A percentile compares a stretch with the other conserved stretches of the same genome.
These are phyloP conservation scores for Coptodon bakossiorum DNA, from an alignment of 2,113 vertebrate genomes.

Conservation along the genomic window DNA sequence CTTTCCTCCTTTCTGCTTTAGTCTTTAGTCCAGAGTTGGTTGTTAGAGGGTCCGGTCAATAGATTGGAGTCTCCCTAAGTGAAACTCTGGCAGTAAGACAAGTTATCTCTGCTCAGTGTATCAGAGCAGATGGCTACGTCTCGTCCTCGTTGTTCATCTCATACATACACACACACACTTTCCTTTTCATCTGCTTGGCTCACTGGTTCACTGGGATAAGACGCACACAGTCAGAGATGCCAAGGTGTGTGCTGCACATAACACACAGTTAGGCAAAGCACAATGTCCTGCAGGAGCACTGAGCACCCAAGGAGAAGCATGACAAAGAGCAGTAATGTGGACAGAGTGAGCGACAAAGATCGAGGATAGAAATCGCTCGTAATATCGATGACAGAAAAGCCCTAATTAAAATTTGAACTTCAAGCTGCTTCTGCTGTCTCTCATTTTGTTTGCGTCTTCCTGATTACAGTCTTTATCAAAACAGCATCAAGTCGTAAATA, in stretches of 20 bases:
- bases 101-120: slow-evolving; percentile 41
- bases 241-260: not conserved
- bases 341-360: not conserved
- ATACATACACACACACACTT: not conserved
- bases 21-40: slow-evolving; percentile 4
- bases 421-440: slow-evolving; percentile 14
- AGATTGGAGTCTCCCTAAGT: slow-evolving; percentile 31
- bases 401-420: slow-evolving; percentile 39
- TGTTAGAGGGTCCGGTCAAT: slow-evolving; percentile 8
- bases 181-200: slow-evolving; percentile 26
- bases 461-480: not conserved
- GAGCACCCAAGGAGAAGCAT: not conserved
- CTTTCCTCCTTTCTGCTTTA: not conserved
- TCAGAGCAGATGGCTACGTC: slow-evolving; percentile 46
- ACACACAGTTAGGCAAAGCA: not conserved
- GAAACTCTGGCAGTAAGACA: slow-evolving; percentile 43
- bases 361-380: not conserved
- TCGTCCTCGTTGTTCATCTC: slow-evolving; percentile 10
- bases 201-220: not conserved
- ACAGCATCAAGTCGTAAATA: not conserved
- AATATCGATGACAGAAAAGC: slow-evolving; percentile 34
- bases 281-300: not conserved
- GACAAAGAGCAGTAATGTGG: slow-evolving; percentile 23
- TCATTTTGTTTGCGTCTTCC: not conserved
- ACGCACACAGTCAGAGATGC: not conserved